phyloP scores from a whole-genome alignment of 2,797 vertebrate genomes.

The Tauraco hartlaubi region DNA sequence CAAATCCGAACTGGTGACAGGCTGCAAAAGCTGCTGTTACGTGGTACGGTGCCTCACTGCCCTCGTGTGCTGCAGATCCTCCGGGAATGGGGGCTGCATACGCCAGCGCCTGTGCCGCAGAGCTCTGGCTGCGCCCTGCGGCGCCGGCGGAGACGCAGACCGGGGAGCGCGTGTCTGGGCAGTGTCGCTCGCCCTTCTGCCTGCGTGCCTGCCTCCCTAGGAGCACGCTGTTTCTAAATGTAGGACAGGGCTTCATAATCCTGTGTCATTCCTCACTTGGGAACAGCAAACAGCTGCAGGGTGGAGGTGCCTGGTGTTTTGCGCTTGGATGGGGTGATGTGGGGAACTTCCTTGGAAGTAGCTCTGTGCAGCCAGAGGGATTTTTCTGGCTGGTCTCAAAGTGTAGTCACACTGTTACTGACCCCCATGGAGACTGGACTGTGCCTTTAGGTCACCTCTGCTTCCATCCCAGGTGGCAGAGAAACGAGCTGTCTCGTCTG shows the following conservation, averaged over 20 bases:
- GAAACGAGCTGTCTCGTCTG: background rate
- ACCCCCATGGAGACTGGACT: background rate
- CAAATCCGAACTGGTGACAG: accelerated
- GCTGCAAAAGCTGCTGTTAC: background rate
- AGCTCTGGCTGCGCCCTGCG: accelerated
- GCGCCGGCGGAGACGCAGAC: background rate
- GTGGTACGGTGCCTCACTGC: accelerated
- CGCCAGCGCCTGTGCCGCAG: accelerated
- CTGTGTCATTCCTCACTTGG: background rate
- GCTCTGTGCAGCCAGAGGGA: background rate
- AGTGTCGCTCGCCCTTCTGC: accelerated
- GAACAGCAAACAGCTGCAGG: background rate
- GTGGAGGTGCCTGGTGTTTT: background rate
- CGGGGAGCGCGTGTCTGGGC: background rate
- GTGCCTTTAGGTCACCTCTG: background rate
- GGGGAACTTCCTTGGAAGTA: background rate
- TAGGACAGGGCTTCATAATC: background rate
- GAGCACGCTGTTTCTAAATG: accelerated
- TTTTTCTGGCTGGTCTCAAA: background rate
- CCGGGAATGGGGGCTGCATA: accelerated
- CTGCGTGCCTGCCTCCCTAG: background rate
- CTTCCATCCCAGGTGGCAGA: background rate
- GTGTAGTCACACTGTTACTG: background rate
- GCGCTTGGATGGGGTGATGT: accelerated
- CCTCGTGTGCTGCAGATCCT: accelerated